Evolutionary conservation across 1,140 invertebrate species (phyloP), one percentile per base, ranked within the genome.

Genomic region (Bombus sibiricus): DNA sequence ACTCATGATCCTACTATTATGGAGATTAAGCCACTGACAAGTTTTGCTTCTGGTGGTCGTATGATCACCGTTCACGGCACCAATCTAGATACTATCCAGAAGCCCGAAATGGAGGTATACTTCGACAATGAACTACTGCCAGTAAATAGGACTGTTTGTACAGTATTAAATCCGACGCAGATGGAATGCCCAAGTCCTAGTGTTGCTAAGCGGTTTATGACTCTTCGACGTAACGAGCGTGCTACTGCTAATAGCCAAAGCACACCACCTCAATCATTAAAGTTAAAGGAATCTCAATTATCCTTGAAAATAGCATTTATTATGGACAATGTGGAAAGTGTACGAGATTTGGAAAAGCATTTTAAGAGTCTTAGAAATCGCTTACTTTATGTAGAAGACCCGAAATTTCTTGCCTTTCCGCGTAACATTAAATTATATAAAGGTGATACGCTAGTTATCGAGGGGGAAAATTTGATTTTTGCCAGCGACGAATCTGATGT

Each of bases 171-270:
- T 95, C 96, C 97, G 25, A 98, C 97, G 81, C 97, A 98, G 95
- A 99, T 99, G 98, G 97, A 98, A 94, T 99, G 99, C 93, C 98
- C 98, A 0, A 98, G 98, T 88, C 99, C 99, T 34, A 96, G 98
- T 5, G 97, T 94, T 13, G 92, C 92, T 18, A 93, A 88, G 32
- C 94, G 92, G 88, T 96, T 95, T n/a, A 81, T 39, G n/a, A 79
- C 79, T 13, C 80, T 89, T 15, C 81, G 87, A 41, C 87, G 94
- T 13, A 90, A 71, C 47, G 39, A 86, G 53, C 87, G 89, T 81
- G 62, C 62, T 39, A 62, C 53, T 32, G 34, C 28, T n/a, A 68
- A 64, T 41, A 81, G 57, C 13, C 76, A 69, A 22, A 87, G 41
- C 34, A 43, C 71, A 25, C 81, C 86, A 22, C 75, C 81, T 43